Evolutionary conservation across 2,113 vertebrate species (phyloP).

Genomic region (Tringa solitaria): DNA sequence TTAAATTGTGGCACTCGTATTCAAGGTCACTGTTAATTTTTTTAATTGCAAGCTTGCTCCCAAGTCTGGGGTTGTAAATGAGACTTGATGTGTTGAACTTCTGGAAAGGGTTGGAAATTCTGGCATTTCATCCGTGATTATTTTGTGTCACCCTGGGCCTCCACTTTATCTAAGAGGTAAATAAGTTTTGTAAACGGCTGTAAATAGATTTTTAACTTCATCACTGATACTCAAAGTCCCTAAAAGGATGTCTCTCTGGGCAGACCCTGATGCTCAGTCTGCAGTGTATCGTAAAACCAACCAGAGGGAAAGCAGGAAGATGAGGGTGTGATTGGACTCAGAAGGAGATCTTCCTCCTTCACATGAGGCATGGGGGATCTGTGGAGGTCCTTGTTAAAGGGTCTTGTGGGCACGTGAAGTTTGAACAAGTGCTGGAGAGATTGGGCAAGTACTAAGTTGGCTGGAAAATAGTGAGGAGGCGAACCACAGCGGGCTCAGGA

Average conservation of each 20-base stretch:
- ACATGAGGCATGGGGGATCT: neutral
- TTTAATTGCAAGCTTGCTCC: constrained; percentile 34
- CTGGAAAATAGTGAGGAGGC: neutral
- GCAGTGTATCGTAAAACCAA: neutral
- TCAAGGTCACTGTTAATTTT: constrained; percentile 19
- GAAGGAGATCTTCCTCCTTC: neutral
- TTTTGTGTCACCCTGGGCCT: neutral
- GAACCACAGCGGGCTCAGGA: neutral
- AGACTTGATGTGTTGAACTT: neutral
- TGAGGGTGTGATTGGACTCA: neutral
- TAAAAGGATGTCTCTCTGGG: neutral
- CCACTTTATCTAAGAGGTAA: constrained; percentile 6
- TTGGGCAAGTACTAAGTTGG: neutral
- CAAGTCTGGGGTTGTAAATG: neutral
- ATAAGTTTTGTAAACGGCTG: neutral
- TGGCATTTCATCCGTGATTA: neutral
- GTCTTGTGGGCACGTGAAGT: neutral
- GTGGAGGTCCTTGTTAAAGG: neutral
- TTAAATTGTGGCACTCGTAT: constrained; percentile 3
- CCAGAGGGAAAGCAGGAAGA: neutral
- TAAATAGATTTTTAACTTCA: neutral
- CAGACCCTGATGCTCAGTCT: neutral
- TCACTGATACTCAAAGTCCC: neutral
- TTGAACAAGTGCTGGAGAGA: neutral
- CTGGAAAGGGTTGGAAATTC: neutral